Evolutionary conservation across 2,888 invertebrate genomes (phyloP).

Genomic region (Nasonovia ribisnigri): DNA sequence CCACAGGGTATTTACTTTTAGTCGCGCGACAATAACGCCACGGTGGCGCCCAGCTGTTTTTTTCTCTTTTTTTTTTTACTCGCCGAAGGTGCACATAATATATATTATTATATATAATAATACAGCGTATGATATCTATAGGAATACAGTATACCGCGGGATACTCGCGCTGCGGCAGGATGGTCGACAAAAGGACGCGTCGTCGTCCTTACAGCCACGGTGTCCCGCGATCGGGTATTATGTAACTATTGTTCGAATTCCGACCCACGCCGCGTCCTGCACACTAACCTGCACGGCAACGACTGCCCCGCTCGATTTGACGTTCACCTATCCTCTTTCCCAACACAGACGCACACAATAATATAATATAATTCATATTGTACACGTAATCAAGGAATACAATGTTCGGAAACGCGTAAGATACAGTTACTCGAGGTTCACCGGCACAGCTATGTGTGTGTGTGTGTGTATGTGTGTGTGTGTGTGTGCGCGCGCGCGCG

Average conservation of each 20-base stretch:
- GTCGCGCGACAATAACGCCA: conserved; percentile 37
- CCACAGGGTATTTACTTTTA: conserved; percentile 13
- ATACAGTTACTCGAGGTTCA: background rate
- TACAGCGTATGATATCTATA: background rate
- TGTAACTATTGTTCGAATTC: conserved; percentile 54
- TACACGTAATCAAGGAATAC: conserved; percentile 30
- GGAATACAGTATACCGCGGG: conserved; percentile 13
- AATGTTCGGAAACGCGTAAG: conserved; percentile 30
- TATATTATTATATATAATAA: background rate
- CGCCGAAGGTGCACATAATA: background rate
- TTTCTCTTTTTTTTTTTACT: background rate
- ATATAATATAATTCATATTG: background rate
- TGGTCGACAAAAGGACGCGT: conserved; percentile 27
- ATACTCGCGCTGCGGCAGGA: conserved; percentile 20
- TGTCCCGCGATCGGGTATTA: conserved; percentile 17
- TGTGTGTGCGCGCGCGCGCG: no score
- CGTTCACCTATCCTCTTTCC: conserved; percentile 25
- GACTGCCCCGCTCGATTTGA: background rate
- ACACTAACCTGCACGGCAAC: background rate
- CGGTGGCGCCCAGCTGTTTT: conserved; percentile 49
- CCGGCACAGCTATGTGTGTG: no score
- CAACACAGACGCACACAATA: background rate
- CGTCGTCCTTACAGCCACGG: conserved; percentile 36
- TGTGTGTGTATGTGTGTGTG: no score
- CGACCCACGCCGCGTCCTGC: conserved; percentile 9